Evolutionary conservation across 2,113 vertebrate genomes (phyloP).

Genomic region (Paedocypris sp.): DNA sequence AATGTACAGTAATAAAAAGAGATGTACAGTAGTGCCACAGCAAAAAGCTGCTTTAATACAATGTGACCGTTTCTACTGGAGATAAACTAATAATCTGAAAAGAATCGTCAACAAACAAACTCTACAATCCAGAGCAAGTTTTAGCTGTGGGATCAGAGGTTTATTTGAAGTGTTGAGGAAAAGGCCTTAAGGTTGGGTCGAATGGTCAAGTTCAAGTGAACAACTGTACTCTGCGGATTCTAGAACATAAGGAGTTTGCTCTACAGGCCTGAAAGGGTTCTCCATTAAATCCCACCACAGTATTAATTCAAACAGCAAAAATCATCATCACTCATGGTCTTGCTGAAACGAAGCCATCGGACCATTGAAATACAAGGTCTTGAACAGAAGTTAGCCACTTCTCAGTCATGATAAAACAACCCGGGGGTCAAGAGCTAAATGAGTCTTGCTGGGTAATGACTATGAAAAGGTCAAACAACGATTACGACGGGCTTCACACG

Average conservation of each 20-base stretch:
- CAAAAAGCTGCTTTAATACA: too few relatives aligned
- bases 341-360: background rate
- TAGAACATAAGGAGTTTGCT: background rate
- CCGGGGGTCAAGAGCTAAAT: background rate
- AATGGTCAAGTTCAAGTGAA: background rate
- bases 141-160: background rate
- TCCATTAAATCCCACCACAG: background rate
- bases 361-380: background rate
- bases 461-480: slow-evolving; percentile 23
- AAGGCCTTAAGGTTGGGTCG: background rate
- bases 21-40: too few relatives aligned
- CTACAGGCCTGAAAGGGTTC: background rate
- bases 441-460: slow-evolving; percentile 12
- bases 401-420: background rate
- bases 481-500: slow-evolving; percentile 20
- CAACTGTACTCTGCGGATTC: background rate
- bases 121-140: background rate
- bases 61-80: too few relatives aligned
- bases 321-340: background rate
- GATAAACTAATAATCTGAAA: too few relatives aligned
- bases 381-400: background rate
- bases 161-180: background rate
- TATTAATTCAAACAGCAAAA: background rate
- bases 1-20: too few relatives aligned
- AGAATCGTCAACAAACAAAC: too few relatives aligned